phyloP scores from a whole-genome alignment of 1,140 invertebrate genomes.

The Aphelenchoides avenae region DNA sequence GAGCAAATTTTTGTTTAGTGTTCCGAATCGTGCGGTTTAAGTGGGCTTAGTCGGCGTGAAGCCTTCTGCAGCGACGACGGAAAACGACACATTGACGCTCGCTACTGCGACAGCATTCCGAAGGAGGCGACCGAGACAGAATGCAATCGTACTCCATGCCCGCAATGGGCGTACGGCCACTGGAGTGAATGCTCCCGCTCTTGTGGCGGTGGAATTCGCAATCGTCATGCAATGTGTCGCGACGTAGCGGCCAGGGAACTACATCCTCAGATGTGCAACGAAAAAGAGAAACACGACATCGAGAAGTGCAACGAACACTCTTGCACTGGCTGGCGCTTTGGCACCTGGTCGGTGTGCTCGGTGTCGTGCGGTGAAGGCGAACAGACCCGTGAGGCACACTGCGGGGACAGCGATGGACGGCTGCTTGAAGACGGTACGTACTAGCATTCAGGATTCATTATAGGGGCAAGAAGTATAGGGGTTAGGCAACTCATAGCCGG shows the following conservation, averaged over 20 bases:
- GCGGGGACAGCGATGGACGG: slow-evolving; percentile 57
- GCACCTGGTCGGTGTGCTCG: slow-evolving; percentile 66
- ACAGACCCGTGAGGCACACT: slow-evolving; percentile 66
- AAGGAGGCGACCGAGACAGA: slow-evolving; percentile 45
- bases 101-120: slow-evolving; percentile 43
- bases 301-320: slow-evolving; percentile 52
- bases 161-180: slow-evolving; percentile 49
- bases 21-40: slow-evolving; percentile 66
- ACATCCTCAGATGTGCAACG: slow-evolving; percentile 24
- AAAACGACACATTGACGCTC: slow-evolving; percentile 33
- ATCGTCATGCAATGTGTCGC: slow-evolving; percentile 66
- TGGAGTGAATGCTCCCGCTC: slow-evolving; percentile 67
- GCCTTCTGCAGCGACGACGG: slow-evolving; percentile 65
- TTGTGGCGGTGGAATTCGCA: slow-evolving; percentile 69
- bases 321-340: slow-evolving; percentile 56
- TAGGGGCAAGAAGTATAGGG: too few relatives aligned
- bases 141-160: slow-evolving; percentile 55
- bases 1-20: slow-evolving; percentile 36
- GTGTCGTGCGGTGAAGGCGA: slow-evolving; percentile 67
- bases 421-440: slow-evolving; percentile 14
- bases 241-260: slow-evolving; percentile 60
- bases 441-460: too few relatives aligned
- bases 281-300: slow-evolving; percentile 31
- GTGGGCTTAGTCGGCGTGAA: slow-evolving; percentile 66
- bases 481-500: too few relatives aligned